Evolutionary conservation across 92 coral and sea anemone genomes (phyloP).

Genomic region (Epizoanthus stellaris): DNA sequence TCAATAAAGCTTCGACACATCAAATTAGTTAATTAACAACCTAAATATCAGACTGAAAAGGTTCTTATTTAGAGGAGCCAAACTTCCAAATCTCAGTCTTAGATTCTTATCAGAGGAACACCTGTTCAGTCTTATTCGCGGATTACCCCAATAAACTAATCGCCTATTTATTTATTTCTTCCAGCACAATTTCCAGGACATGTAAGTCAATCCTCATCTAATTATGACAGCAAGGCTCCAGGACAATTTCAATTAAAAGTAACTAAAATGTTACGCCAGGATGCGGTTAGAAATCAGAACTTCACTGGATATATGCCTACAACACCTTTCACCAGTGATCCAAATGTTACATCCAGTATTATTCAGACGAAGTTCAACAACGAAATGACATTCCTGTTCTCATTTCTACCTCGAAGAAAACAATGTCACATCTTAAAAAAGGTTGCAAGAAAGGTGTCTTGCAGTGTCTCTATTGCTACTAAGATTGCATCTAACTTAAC

Average conservation of each 20-base stretch:
- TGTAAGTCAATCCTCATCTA: neutral
- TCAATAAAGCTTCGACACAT: too few relatives aligned
- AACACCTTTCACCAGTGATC: neutral
- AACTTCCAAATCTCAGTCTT: neutral
- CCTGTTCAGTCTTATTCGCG: neutral
- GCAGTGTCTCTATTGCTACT: constrained; percentile 36
- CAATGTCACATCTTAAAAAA: constrained; percentile 55
- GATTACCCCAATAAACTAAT: neutral
- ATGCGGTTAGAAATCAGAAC: neutral
- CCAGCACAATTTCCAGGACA: constrained; percentile 38
- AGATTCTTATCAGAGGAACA: neutral
- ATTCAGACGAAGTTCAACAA: constrained; percentile 56
- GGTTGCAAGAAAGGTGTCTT: constrained; percentile 47
- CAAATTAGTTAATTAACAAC: too few relatives aligned
- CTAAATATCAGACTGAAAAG: too few relatives aligned
- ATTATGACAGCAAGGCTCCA: neutral
- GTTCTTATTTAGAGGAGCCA: too few relatives aligned
- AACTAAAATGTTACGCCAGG: neutral
- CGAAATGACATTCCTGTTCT: constrained; percentile 70
- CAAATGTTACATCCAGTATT: neutral
- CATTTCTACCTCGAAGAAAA: constrained; percentile 52
- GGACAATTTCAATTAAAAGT: neutral
- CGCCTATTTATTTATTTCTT: neutral
- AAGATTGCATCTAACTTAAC: constrained; percentile 41
- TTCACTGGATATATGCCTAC: neutral